Evolutionary conservation across 1,140 invertebrate species (phyloP).

Genomic region (Trichomalopsis sarcophagae): DNA sequence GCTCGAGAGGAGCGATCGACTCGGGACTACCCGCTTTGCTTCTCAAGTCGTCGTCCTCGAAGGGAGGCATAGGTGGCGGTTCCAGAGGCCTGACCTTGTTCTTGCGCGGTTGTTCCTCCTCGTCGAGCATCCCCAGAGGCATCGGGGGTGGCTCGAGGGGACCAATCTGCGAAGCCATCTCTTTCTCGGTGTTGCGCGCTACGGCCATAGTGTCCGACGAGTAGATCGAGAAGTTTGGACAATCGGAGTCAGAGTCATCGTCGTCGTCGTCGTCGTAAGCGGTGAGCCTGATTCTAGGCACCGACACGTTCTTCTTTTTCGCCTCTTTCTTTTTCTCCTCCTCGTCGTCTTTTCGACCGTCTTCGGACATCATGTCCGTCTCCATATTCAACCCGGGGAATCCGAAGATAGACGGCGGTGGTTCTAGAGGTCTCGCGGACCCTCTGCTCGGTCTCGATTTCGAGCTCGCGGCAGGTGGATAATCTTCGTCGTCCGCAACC

Average conservation of each 20-base stretch:
- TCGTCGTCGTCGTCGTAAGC: conserved; percentile 74
- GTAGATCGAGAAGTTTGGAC: conserved; percentile 89
- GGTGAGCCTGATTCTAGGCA: conserved; percentile 58
- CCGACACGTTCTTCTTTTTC: neutral
- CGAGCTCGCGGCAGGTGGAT: neutral
- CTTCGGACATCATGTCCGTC: conserved; percentile 58
- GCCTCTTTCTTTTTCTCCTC: neutral
- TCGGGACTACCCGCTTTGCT: conserved; percentile 2
- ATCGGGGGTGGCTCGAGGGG: conserved; percentile 60
- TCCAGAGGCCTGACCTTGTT: neutral
- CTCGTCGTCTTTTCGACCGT: conserved; percentile 52
- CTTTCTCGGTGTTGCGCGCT: conserved; percentile 77
- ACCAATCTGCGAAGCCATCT: conserved; percentile 71
- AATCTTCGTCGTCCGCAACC: conserved; percentile 8
- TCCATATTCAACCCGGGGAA: conserved; percentile 58
- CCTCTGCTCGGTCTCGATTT: conserved; percentile 50
- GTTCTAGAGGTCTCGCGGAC: conserved; percentile 63
- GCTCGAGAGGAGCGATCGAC: neutral
- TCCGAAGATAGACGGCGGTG: conserved; percentile 57
- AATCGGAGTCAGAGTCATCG: conserved; percentile 79
- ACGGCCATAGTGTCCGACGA: conserved; percentile 86
- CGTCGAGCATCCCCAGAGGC: neutral
- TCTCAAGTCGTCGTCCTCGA: neutral
- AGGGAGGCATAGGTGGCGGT: neutral
- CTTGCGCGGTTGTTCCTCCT: neutral